phyloP scores from a whole-genome alignment of 2,888 invertebrate genomes.

The Drosophila parthenogenetica region DNA sequence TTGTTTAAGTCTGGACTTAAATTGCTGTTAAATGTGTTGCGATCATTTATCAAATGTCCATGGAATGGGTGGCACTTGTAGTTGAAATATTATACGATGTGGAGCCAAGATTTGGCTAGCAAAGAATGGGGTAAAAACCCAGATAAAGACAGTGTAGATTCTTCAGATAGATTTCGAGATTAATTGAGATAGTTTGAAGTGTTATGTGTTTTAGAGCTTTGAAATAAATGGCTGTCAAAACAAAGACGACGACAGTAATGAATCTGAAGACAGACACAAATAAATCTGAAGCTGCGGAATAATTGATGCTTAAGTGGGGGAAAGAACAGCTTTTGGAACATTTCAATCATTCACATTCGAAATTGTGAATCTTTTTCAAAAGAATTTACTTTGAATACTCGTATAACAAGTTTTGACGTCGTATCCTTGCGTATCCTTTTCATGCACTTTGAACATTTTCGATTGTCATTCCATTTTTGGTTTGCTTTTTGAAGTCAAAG shows the following conservation, averaged over 20 bases:
- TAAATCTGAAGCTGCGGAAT: background rate
- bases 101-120: background rate
- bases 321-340: background rate
- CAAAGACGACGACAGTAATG: no score
- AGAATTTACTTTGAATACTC: background rate
- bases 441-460: constrained; percentile 30
- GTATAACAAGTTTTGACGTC: background rate
- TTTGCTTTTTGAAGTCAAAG: constrained; percentile 59
- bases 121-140: background rate
- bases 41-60: constrained; percentile 53
- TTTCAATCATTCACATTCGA: background rate
- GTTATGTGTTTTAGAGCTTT: no score
- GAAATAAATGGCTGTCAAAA: no score
- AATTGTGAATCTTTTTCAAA: background rate
- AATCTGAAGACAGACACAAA: no score
- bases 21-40: constrained; percentile 45
- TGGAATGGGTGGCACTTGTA: constrained; percentile 7
- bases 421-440: constrained; percentile 11
- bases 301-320: background rate
- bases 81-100: constrained; percentile 12
- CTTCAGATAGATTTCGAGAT: no score
- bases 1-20: constrained; percentile 33
- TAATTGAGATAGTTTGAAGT: no score
- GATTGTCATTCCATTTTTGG: constrained; percentile 51
- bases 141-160: background rate